These are phyloP conservation scores for Dendrocincla tyrannina DNA, from an alignment of 2,797 vertebrate species.

Conservation along the genomic window DNA sequence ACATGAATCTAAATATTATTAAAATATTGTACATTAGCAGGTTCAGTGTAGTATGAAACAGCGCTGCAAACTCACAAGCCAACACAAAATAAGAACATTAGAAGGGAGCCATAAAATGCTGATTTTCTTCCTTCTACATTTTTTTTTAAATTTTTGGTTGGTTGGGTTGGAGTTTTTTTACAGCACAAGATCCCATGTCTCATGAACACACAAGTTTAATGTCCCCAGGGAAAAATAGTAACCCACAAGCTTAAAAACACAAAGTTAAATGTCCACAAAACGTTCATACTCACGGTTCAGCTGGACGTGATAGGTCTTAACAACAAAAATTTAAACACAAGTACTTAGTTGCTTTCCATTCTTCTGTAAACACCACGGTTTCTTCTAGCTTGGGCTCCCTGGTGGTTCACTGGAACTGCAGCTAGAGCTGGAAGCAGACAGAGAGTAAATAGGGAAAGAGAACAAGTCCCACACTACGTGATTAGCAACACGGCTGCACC, in stretches of 20 bases:
- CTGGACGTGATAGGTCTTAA: not conserved
- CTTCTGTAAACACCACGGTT: not conserved
- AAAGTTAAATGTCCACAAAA: not conserved
- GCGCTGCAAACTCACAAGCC: not conserved
- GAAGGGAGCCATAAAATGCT: not conserved
- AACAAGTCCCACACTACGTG: too few species aligned
- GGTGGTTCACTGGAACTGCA: not conserved
- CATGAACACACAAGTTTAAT: too few species aligned
- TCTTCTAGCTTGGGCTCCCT: not conserved
- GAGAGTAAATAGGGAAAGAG: not conserved
- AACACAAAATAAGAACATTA: not conserved
- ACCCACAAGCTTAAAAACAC: not conserved
- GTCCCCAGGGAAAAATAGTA: not conserved
- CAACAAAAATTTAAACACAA: not conserved
- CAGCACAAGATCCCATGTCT: too few species aligned
- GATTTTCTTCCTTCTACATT: not conserved
- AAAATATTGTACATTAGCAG: not conserved
- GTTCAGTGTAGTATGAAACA: not conserved
- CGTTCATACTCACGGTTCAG: not conserved
- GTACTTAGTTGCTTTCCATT: not conserved
- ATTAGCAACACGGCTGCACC: not conserved
- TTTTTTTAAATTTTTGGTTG: not conserved
- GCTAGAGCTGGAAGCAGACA: not conserved
- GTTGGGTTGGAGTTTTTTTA: not conserved
- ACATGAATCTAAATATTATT: not conserved